These are phyloP conservation scores for Cryptoprocta ferox DNA, from an alignment of 2,797 vertebrate genomes.

Conservation along the genomic window DNA sequence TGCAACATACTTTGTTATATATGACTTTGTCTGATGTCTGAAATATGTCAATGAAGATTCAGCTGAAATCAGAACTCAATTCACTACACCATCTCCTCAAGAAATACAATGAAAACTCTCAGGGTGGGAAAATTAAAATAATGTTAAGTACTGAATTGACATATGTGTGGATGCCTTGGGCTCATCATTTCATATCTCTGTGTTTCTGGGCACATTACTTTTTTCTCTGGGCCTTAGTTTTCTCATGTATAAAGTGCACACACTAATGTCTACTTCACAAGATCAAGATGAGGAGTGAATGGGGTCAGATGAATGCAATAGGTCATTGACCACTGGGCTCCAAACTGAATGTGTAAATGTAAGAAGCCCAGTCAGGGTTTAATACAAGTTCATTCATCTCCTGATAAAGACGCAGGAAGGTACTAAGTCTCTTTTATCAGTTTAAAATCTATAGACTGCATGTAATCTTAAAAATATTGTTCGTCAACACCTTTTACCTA, in stretches of 20 bases:
- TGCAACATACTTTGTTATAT: not conserved
- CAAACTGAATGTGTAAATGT: not conserved
- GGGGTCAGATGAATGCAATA: not conserved
- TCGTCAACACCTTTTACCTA: not conserved
- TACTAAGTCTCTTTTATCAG: not conserved
- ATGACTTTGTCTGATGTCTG: not conserved
- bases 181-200: not conserved
- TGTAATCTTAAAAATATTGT: slow-evolving; percentile 8
- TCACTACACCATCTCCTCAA: not conserved
- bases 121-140: not conserved
- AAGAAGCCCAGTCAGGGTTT: not conserved
- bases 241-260: not conserved
- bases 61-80: not conserved
- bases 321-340: not conserved
- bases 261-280: not conserved
- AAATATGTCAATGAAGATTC: not conserved
- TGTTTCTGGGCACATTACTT: not conserved
- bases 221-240: not conserved
- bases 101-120: not conserved
- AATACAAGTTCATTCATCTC: not conserved
- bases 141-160: not conserved
- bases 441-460: not conserved
- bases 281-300: not conserved
- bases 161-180: not conserved
- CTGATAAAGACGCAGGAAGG: not conserved